Base-by-base conservation (phyloP, 2,888 invertebrate genomes). In the Gonocerus acuteangulatus region DNA sequence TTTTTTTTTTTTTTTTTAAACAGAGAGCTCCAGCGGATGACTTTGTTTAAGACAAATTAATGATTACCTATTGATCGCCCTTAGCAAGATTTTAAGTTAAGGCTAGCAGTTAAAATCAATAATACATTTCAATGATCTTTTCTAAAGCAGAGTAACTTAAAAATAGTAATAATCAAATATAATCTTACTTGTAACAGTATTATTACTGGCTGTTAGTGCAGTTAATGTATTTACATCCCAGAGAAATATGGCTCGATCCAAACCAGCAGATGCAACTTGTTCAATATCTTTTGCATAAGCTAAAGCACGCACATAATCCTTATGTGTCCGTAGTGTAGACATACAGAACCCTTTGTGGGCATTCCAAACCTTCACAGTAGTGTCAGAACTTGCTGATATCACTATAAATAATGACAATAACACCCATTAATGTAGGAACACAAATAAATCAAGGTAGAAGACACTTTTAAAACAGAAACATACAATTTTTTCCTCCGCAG, bases 361-460 rank as follows among this genome's bases (percentile, higher is more conserved):
- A 76, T 97, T 99, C 99, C 99, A 99, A 64, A 99, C 95, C 77
- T 99, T 99, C 0, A 99, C 96, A 45, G 99, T 99, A 18, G 97
- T 96, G 75, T 99, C 99, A 66, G 95, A 95, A 72, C 97, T 97
- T 3, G 97, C 97, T 65, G 97, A 97, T 74, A 99, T 97, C 70
- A 99, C 91, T 92, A 74, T 19, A 80, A 76, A 64, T 49, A 58
- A 27, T 6, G 9, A 27, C 39, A 4, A 39, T 3, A 3, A 4
- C 7, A 39, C n/a, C 3, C 4, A 39, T 9, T n/a, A 39, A 13
- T 39, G n/a, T 9, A n/a, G 3, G 4, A n/a, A 4, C n/a, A 11
- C 13, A 39, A 3, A 15, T 9, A 39, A 39, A 39, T 39, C 4
- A 19, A 4, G 9, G 4, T 3, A 18, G 3, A 47, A 18, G 13